These are phyloP conservation scores for Lasioglossum vierecki DNA, from an alignment of 2,888 invertebrate species.

Conservation along the genomic window DNA sequence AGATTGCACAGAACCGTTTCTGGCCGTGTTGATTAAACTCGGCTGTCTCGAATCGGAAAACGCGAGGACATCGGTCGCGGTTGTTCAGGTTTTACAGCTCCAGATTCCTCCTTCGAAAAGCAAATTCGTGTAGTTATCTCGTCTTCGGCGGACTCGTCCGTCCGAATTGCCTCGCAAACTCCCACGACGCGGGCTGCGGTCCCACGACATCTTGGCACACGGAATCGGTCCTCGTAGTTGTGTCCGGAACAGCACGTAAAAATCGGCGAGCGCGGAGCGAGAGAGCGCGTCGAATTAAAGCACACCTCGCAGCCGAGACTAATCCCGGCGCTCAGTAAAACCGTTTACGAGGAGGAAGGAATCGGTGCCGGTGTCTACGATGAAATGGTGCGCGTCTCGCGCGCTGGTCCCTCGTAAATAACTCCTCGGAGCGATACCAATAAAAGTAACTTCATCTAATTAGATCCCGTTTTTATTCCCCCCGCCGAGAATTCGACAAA, in stretches of 20 bases:
- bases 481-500: conserved; percentile 27
- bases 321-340: conserved; percentile 4
- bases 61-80: conserved; percentile 12
- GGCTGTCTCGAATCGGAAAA: conserved; percentile 8
- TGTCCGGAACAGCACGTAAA: not conserved
- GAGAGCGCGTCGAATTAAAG: conserved; percentile 36
- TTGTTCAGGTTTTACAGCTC: not conserved
- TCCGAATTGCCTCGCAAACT: not conserved
- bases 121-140: conserved; percentile 16
- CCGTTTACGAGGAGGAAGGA: conserved; percentile 31
- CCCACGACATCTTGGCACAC: not conserved
- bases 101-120: not conserved
- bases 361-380: conserved; percentile 1
- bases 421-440: conserved; percentile 28
- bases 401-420: conserved; percentile 35
- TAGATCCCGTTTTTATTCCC: conserved; percentile 34
- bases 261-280: conserved; percentile 2
- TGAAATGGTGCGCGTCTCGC: conserved; percentile 2
- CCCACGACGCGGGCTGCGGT: not conserved
- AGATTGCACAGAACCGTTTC: not conserved
- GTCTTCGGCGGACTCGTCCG: not conserved
- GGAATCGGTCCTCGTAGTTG: not conserved
- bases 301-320: conserved; percentile 3
- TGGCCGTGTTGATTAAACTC: not conserved
- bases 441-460: conserved; percentile 40